Conservation (phyloP, 2,888 invertebrate species). For the Tetramorium bicarinatum region DNA sequence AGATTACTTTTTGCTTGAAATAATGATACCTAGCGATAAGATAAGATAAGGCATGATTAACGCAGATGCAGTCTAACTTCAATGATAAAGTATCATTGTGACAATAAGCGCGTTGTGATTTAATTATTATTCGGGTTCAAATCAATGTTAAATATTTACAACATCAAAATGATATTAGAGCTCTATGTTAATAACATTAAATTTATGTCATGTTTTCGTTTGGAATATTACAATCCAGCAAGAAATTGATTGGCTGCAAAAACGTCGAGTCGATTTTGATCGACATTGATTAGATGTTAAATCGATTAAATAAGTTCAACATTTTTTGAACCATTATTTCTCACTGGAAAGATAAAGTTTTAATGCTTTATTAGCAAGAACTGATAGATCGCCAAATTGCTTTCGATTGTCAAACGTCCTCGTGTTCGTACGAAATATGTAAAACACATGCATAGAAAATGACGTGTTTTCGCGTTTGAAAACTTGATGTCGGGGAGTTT, state of each 20-base stretch:
- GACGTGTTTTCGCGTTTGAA: slow-evolving; percentile 33
- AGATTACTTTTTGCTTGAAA: background rate
- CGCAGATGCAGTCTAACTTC: background rate
- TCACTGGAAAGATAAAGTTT: background rate
- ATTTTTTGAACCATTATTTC: no score
- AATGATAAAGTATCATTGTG: background rate
- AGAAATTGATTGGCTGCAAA: no score
- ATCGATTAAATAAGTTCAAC: no score
- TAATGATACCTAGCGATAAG: background rate
- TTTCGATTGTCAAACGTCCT: slow-evolving; percentile 3
- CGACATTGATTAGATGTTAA: no score
- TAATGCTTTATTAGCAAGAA: background rate
- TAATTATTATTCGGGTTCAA: background rate
- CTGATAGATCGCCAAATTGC: background rate
- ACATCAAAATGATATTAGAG: background rate
- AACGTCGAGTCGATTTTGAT: no score
- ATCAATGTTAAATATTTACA: slow-evolving; percentile 2
- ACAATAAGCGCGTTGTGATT: background rate
- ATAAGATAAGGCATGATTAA: slow-evolving; percentile 9
- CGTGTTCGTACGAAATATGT: background rate
- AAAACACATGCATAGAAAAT: background rate
- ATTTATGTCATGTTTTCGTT: background rate
- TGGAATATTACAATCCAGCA: background rate
- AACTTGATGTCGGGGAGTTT: slow-evolving; percentile 61
- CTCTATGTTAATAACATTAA: background rate